These are phyloP conservation scores for Labeo rohita DNA, from an alignment of 2,113 vertebrate genomes.

Conservation along the genomic window DNA sequence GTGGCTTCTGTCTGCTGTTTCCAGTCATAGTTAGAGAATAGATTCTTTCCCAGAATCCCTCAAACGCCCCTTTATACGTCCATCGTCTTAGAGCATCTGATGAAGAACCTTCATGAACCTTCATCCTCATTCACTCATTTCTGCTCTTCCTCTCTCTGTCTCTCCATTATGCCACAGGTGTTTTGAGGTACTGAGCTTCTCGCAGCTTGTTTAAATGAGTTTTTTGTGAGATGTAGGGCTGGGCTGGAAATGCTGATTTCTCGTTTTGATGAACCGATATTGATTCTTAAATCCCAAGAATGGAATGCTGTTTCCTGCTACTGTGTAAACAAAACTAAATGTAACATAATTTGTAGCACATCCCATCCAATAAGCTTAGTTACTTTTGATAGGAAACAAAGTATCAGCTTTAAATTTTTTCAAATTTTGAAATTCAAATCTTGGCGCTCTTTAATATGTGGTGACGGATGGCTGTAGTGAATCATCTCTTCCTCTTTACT, in stretches of 20 bases:
- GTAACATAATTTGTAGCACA: no score
- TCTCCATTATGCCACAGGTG: conserved; percentile 3
- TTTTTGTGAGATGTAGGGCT: not conserved
- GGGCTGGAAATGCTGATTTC: not conserved
- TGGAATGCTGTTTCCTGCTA: no score
- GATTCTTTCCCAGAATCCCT: not conserved
- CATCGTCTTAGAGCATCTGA: not conserved
- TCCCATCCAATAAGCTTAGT: no score
- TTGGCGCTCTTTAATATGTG: no score
- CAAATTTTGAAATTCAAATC: no score
- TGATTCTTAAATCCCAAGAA: not conserved
- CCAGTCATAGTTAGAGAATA: not conserved
- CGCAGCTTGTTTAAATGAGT: not conserved
- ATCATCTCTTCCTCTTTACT: no score
- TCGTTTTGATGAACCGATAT: no score
- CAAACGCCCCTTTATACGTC: not conserved
- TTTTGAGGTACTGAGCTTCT: conserved; percentile 13
- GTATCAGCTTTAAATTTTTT: no score
- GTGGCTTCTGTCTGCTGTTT: not conserved
- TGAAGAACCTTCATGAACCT: not conserved
- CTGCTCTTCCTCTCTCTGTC: not conserved
- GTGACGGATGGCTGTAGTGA: no score
- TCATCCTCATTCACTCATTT: not conserved
- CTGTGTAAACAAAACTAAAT: no score
- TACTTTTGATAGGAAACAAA: no score